Percentiles rank a stretch among this genome's conserved stretches.
Conservation (phyloP, 2,888 invertebrate genomes). For the Eristalis pertinax region DNA sequence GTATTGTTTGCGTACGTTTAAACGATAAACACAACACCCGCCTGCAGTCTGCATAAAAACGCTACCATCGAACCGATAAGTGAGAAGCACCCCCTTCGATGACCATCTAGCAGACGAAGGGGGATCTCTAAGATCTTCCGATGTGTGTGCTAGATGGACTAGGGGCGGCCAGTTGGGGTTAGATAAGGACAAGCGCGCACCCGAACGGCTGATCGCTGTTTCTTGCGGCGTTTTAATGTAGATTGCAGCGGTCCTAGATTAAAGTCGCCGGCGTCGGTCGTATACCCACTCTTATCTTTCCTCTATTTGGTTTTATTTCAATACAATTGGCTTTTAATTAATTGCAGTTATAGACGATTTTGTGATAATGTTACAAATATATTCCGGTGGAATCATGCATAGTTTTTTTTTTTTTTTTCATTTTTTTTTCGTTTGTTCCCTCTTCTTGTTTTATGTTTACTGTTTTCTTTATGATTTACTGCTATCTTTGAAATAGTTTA, state of each 20-base stretch:
- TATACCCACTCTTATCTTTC: constrained; percentile 31
- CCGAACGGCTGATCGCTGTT: background rate
- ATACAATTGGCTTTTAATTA: constrained; percentile 69
- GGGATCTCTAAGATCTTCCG: background rate
- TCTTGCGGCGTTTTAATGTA: constrained; percentile 54
- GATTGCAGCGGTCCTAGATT: constrained; percentile 68
- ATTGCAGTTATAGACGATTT: constrained; percentile 66
- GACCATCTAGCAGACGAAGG: background rate
- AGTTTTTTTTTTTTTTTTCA: constrained; percentile 28
- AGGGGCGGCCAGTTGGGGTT: background rate
- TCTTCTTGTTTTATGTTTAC: constrained; percentile 14
- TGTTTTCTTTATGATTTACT: background rate
- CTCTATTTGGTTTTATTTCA: constrained; percentile 64
- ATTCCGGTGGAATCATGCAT: constrained; percentile 74
- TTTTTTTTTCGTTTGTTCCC: background rate
- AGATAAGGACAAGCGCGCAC: background rate
- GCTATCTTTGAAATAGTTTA: constrained; percentile 8
- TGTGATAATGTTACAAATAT: constrained; percentile 71
- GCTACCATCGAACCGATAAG: background rate
- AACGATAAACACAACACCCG: constrained; percentile 27
- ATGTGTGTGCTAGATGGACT: constrained; percentile 22
- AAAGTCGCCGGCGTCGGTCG: background rate
- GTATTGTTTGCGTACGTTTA: constrained; percentile 50
- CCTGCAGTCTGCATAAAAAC: constrained; percentile 69
- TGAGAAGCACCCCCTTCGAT: background rate